Base-by-base conservation (phyloP, 2,888 invertebrate genomes). In the Pherbina coryleti region DNA sequence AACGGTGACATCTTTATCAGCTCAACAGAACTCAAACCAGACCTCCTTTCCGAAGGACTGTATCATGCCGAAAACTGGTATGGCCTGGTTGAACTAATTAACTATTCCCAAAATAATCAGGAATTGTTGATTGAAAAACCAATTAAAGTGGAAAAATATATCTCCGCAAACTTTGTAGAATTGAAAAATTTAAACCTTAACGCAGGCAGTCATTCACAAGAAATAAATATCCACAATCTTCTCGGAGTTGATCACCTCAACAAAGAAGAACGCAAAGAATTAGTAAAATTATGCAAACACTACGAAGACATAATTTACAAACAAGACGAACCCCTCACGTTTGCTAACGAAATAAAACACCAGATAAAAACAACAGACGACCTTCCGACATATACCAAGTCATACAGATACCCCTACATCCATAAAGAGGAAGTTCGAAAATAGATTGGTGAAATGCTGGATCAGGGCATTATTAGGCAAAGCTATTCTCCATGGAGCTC, bases 301-400 rank as follows among this genome's bases (percentile, higher is more conserved):
- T 49, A 60, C 8, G 17, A 73, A 28, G 62, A 73, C 49, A 5
- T 53, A 7, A 66, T 66, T 53, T 75, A 31, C 28, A 31, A 49
- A 34, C 49, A 67, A n/a, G 44, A 57, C 3, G 53, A 75, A 7
- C 17, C 25, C 5, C 19, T 75, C 19, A 31, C 55, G 8, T 34
- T 37, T 57, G 17, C 67, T 5, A 66, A 75, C 28, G 9, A 67
- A 14, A 44, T 75, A 22, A 66, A 75, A 77, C 82, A 82, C 74
- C 73, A 75, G 37, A 78, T 79, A 22, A 62, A 74, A n/a, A 79
- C 79, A n/a, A 81, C 74, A 31, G 81, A 83, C 55, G 78, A 82
- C 5, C 64, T 69, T 3, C 81, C 19, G 79, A 84, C 79, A 34
- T 84, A 44, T 44, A 77, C 75, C 17, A 80, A 80, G 55, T 77